A percentile compares a stretch with the other conserved stretches of the same genome.
Conservation (phyloP, 2,113 vertebrate species). For the Platanista minor region DNA sequence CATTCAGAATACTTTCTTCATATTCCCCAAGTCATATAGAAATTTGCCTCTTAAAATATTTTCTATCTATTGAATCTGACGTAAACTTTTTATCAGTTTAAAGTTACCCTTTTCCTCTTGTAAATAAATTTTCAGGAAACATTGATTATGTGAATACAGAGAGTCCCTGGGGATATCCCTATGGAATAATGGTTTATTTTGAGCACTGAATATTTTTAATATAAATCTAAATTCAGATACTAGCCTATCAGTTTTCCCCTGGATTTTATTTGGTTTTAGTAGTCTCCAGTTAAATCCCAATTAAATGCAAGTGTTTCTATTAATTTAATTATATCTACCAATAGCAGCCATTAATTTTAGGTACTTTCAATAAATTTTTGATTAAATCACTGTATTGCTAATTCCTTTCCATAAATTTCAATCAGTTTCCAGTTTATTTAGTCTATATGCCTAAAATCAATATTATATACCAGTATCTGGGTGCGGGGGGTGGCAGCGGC, state of each 20-base stretch:
- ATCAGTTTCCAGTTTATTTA: constrained; percentile 37
- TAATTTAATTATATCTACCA: constrained; percentile 72
- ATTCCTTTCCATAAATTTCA: constrained; percentile 65
- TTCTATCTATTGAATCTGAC: neutral
- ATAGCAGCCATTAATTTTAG: constrained; percentile 73
- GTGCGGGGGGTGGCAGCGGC: neutral
- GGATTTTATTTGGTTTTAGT: constrained; percentile 52
- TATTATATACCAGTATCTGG: neutral
- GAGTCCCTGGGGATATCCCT: neutral
- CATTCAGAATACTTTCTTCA: neutral
- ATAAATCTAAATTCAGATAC: constrained; percentile 52
- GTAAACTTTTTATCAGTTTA: neutral
- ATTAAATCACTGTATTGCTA: constrained; percentile 69
- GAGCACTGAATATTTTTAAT: constrained; percentile 39
- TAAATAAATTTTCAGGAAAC: neutral
- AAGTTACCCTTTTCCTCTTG: neutral
- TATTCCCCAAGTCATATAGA: neutral
- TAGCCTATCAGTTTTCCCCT: constrained; percentile 51
- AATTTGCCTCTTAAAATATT: neutral
- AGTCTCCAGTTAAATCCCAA: constrained; percentile 60
- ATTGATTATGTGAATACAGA: neutral
- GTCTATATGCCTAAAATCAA: constrained; percentile 31
- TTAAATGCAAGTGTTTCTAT: constrained; percentile 54
- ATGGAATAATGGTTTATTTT: constrained; percentile 21
- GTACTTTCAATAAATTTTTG: constrained; percentile 71